phyloP scores from a whole-genome alignment of 2,113 vertebrate species.

The Rhombomys opimus region DNA sequence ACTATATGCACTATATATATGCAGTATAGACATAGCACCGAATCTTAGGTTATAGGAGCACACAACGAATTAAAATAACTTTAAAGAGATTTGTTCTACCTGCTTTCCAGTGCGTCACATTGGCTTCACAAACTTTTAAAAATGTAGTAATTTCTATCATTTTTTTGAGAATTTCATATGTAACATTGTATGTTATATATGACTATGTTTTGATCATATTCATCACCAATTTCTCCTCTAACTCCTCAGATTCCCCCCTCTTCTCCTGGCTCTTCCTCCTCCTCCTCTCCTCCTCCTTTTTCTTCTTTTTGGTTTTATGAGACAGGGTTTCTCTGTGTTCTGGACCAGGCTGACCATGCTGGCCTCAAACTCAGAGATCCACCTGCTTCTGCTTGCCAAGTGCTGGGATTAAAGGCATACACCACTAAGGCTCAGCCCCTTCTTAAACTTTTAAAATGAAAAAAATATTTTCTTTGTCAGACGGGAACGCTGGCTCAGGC shows the following conservation, averaged over 20 bases:
- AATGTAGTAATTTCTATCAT: background rate
- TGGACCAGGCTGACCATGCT: background rate
- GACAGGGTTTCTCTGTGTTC: background rate
- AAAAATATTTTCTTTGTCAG: background rate
- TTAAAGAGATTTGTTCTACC: background rate
- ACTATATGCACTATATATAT: too few species aligned
- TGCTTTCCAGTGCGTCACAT: background rate
- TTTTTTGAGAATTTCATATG: background rate
- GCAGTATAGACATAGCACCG: background rate
- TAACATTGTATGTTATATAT: background rate
- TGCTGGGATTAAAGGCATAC: background rate
- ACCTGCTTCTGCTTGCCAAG: background rate
- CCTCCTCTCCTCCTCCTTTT: background rate
- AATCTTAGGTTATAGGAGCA: background rate
- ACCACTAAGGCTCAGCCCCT: background rate
- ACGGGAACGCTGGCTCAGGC: background rate
- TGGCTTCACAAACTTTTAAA: background rate
- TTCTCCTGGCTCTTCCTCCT: background rate
- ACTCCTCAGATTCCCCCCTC: background rate
- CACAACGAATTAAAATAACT: background rate
- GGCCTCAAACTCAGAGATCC: background rate
- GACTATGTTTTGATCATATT: background rate
- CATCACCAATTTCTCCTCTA: background rate
- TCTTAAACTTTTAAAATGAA: background rate
- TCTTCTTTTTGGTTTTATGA: background rate